phyloP scores from a whole-genome alignment of 2,797 vertebrate genomes.

The Tolypeutes matacus region DNA sequence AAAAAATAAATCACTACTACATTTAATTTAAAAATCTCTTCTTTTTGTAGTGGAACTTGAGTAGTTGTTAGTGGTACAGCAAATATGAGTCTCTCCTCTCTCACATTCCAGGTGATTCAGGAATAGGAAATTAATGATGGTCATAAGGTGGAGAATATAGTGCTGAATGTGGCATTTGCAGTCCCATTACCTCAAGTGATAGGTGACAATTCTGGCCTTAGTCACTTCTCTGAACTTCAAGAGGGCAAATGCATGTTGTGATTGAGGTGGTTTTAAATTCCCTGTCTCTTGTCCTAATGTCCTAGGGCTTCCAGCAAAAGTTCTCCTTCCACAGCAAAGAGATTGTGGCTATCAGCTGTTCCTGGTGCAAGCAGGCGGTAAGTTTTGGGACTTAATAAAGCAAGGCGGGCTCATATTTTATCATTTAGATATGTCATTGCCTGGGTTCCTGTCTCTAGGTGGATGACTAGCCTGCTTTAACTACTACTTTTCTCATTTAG shows the following conservation, averaged over 20 bases:
- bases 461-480: not conserved
- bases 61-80: not conserved
- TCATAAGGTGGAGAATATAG: not conserved
- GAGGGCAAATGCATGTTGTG: not conserved
- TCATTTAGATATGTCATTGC: not conserved
- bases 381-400: constrained; percentile 84
- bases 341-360: constrained; percentile 99
- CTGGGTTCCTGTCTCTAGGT: not conserved
- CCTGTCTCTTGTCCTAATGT: constrained; percentile 72
- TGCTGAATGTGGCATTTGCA: not conserved
- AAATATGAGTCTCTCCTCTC: not conserved
- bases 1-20: not conserved
- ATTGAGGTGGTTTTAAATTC: constrained; percentile 56
- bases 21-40: not conserved
- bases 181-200: not conserved
- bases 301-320: constrained; percentile 97
- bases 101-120: not conserved
- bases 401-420: not conserved
- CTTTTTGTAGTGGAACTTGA: not conserved
- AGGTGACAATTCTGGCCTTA: not conserved
- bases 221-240: not conserved
- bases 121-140: not conserved
- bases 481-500: not conserved
- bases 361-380: constrained; percentile 99
- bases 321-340: constrained; percentile 99